phyloP scores from a whole-genome alignment of 2,888 invertebrate species.

The Adelognathus sp. region DNA sequence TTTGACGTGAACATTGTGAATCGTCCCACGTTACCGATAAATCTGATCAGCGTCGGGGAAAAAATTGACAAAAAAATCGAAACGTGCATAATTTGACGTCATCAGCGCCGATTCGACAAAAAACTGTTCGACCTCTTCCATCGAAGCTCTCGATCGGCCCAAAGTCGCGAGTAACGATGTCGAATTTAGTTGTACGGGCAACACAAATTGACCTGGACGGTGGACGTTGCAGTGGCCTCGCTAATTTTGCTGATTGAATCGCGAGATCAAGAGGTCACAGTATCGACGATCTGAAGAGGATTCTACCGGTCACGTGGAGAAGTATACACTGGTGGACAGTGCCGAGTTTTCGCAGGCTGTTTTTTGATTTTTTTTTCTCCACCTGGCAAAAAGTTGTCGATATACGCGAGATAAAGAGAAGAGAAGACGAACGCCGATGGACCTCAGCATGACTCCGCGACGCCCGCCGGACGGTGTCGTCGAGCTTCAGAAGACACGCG shows the following conservation, averaged over 20 bases:
- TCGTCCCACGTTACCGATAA: slow-evolving; percentile 20
- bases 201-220: slow-evolving; percentile 4
- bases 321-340: neutral
- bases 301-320: neutral
- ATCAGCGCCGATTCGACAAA: slow-evolving; percentile 33
- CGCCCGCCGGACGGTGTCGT: slow-evolving; percentile 76
- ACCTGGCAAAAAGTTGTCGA: too few relatives aligned
- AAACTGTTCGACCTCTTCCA: neutral
- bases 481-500: slow-evolving; percentile 81
- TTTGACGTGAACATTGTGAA: neutral
- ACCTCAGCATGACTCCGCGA: slow-evolving; percentile 82
- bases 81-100: slow-evolving; percentile 52
- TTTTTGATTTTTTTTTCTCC: neutral
- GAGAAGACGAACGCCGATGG: slow-evolving; percentile 78
- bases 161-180: slow-evolving; percentile 1
- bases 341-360: neutral
- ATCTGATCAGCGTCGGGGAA: slow-evolving; percentile 41
- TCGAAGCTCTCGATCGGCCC: neutral
- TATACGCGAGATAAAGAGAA: too few relatives aligned
- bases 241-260: slow-evolving; percentile 4
- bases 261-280: neutral
- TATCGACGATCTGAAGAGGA: neutral
- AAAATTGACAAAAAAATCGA: slow-evolving; percentile 6
- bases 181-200: neutral
- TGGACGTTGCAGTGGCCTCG: slow-evolving; percentile 27